These are phyloP conservation scores for Rafetus swinhoei DNA, from an alignment of 2,113 vertebrate species.

Conservation along the genomic window DNA sequence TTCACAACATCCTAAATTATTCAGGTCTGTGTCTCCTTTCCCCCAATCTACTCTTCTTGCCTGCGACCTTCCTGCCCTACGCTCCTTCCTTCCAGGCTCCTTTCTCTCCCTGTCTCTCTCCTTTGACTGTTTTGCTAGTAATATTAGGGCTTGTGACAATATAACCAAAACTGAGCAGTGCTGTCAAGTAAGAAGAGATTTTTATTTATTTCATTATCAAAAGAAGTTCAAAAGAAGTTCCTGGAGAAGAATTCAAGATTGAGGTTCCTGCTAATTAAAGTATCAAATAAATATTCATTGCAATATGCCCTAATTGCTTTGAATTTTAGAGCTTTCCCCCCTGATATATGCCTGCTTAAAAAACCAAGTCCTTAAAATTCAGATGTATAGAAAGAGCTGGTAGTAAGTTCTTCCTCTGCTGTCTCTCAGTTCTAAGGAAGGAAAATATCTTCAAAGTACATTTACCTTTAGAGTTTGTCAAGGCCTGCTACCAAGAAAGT, in stretches of 20 bases:
- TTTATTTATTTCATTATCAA: background rate
- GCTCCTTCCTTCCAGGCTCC: background rate
- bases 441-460: background rate
- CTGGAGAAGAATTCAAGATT: background rate
- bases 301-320: background rate
- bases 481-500: fast-evolving
- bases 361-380: background rate
- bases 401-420: background rate
- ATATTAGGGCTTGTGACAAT: background rate
- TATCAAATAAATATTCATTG: background rate
- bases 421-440: background rate
- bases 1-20: background rate
- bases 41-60: background rate
- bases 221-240: background rate
- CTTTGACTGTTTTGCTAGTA: background rate
- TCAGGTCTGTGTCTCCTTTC: background rate
- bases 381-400: background rate
- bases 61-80: background rate
- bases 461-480: background rate
- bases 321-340: background rate
- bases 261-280: background rate
- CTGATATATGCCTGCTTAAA: background rate
- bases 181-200: background rate
- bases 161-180: background rate
- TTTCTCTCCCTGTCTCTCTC: background rate